Conservation (phyloP, 92 coral and sea anemone species). For the Porites cylindrica region DNA sequence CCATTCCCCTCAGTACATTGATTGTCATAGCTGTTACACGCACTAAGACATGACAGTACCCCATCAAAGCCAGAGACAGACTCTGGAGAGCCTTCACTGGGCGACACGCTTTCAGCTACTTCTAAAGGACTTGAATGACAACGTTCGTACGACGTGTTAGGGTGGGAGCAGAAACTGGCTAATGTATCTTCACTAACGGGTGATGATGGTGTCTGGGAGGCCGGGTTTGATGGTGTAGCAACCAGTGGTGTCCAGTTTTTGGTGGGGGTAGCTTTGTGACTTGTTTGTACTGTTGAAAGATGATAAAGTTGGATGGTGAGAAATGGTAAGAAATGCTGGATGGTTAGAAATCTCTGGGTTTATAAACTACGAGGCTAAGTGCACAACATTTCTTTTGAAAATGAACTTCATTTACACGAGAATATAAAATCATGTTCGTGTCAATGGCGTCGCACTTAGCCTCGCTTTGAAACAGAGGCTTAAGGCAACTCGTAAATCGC, state of each 20-base stretch:
- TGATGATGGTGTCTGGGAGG: constrained; percentile 17
- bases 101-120: neutral
- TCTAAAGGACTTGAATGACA: constrained; percentile 3
- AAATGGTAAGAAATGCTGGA: too few species aligned
- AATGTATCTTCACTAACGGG: neutral
- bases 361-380: too few species aligned
- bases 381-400: too few species aligned
- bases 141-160: neutral
- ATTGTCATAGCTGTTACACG: constrained; percentile 14
- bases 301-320: neutral
- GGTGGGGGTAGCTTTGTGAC: neutral
- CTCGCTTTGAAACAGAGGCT: too few species aligned
- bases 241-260: constrained; percentile 31
- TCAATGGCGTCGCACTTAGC: too few species aligned
- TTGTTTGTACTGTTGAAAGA: neutral
- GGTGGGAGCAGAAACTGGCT: neutral
- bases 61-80: neutral
- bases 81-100: neutral
- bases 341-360: too few species aligned
- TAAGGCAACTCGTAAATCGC: too few species aligned
- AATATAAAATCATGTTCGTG: too few species aligned
- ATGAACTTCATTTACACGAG: too few species aligned
- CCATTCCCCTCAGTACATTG: constrained; percentile 56
- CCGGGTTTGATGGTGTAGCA: neutral
- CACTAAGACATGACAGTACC: neutral